Percentiles rank a stretch among this genome's conserved stretches.
phyloP scores from a whole-genome alignment of 2,888 invertebrate genomes.

The Endomychus coccineus region DNA sequence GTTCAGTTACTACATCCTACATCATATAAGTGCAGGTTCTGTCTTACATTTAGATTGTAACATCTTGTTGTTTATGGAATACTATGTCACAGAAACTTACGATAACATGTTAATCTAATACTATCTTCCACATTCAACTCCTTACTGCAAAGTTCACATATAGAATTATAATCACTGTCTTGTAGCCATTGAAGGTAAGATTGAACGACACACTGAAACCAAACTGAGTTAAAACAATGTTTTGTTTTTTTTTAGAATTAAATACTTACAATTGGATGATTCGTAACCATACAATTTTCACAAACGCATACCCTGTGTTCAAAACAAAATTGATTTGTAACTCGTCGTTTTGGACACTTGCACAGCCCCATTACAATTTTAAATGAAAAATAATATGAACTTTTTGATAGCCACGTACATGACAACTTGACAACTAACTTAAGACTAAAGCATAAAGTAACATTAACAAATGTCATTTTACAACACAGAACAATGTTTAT shows the following conservation, averaged over 20 bases:
- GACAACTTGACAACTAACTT: too few species aligned
- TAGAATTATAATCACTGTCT: slow-evolving; percentile 94
- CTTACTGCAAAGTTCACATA: slow-evolving; percentile 83
- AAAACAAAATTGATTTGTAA: slow-evolving; percentile 98
- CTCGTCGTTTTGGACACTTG: slow-evolving; percentile 94
- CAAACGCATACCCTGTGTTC: slow-evolving; percentile 99
- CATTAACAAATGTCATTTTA: too few species aligned
- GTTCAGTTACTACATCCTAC: too few species aligned
- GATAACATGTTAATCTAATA: slow-evolving; percentile 86
- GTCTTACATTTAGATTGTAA: too few species aligned
- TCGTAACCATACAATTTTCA: slow-evolving; percentile 95
- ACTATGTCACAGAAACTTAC: slow-evolving; percentile 51
- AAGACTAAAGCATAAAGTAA: too few species aligned
- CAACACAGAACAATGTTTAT: too few species aligned
- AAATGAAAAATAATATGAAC: too few species aligned
- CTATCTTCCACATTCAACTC: slow-evolving; percentile 75
- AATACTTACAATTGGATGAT: slow-evolving; percentile 80
- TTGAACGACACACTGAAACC: slow-evolving; percentile 80
- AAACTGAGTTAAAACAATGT: too few species aligned
- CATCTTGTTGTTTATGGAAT: too few species aligned
- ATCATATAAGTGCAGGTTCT: too few species aligned
- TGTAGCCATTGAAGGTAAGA: slow-evolving; percentile 97
- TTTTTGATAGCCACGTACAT: too few species aligned
- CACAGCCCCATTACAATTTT: slow-evolving; percentile 94
- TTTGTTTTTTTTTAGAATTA: slow-evolving; percentile 4